These are phyloP conservation scores for Dryobotodes eremita DNA, from an alignment of 2,888 invertebrate species.

Conservation along the genomic window DNA sequence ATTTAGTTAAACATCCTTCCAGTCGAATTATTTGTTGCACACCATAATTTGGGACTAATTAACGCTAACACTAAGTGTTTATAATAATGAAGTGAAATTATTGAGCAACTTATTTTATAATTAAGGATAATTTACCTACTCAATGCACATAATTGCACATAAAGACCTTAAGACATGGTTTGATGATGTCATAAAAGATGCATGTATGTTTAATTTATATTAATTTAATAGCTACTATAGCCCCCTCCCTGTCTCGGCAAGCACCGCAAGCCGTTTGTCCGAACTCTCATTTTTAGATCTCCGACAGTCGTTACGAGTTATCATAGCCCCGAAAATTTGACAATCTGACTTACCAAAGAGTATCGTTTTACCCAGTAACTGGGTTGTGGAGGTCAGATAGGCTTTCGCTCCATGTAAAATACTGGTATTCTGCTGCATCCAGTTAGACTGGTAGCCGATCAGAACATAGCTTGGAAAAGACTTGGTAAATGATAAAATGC, in stretches of 20 bases:
- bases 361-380: neutral
- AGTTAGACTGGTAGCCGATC: neutral
- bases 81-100: slow-evolving; percentile 59
- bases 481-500: neutral
- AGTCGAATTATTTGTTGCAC: slow-evolving; percentile 3
- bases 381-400: neutral
- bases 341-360: no score
- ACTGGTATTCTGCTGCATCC: neutral
- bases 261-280: neutral
- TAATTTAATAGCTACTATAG: slow-evolving; percentile 26
- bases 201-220: slow-evolving; percentile 34
- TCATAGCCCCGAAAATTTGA: neutral
- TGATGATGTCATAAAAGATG: slow-evolving; percentile 48
- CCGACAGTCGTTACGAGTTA: no score
- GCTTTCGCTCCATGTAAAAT: neutral
- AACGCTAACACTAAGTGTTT: slow-evolving; percentile 43
- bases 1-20: neutral
- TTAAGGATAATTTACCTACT: slow-evolving; percentile 59
- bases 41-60: slow-evolving; percentile 46
- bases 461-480: neutral
- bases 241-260: neutral
- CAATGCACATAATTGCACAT: slow-evolving; percentile 58
- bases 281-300: no score
- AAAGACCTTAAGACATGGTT: slow-evolving; percentile 35
- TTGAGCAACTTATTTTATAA: slow-evolving; percentile 65